Base-by-base conservation (phyloP, 1,140 invertebrate species). In the Drosophila rufa region DNA sequence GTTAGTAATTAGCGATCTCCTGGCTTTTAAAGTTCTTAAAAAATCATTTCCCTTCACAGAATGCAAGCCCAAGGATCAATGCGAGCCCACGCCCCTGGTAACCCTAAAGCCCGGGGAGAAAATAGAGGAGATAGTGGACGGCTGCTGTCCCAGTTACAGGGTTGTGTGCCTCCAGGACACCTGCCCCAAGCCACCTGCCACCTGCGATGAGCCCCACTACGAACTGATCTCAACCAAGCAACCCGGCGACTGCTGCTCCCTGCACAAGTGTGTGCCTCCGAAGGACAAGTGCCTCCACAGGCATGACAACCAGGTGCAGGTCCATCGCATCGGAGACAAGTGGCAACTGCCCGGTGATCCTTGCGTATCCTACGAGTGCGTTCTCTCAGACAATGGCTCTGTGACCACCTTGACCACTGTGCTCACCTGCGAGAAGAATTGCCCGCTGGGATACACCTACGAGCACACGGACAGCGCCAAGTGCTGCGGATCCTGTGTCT, bases 401-500 rank as follows among this genome's bases (percentile, higher is more conserved):
- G 30, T 61, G 33, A 14, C 11, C 14, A 61, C 42, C 14, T 9
- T 61, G 33, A 36, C 45, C 33, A 61, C 59, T 4, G 33, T 61
- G 19, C 45, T 61, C 19, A 50, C 45, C 46, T 61, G 59, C 30
- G 59, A 40, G 30, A 61, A 61, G 22, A 25, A 27, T 19, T 61
- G 59, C 14, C 59, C 59, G 1, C 59, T 27, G 4, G 59, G 46
- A 9, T 48, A 25, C 19, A 45, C 11, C 42, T 61, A 61, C 15
- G 45, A 61, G 59, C 59, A 61, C 33, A 61, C 59, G 59, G 47
- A 50, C 22, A 50, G 46, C 33, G 22, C 59, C 46, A 61, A 61
- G 15, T 61, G 59, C 33, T 61, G 59, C 15, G 59, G 59, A 7
- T 48, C 59, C 9, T 61, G 59, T 25, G 46, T 61, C 4, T 33